Conservation (phyloP, 2,888 invertebrate species). For the Melinopterus prodromus region DNA sequence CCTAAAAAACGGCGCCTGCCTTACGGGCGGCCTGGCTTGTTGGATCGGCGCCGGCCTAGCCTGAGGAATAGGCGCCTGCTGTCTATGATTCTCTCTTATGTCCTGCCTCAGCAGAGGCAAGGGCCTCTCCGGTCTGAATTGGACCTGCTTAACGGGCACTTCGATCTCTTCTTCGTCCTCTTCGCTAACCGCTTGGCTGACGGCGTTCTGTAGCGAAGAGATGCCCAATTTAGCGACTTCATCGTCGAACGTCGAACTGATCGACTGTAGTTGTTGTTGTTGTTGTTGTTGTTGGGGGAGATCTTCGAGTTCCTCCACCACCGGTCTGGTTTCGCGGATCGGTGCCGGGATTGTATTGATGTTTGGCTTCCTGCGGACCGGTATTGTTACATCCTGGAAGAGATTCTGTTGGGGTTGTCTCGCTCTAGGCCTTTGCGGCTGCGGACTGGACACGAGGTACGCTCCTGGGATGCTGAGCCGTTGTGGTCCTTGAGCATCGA, state of each 20-base stretch:
- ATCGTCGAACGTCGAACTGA: constrained; percentile 49
- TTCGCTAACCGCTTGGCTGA: constrained; percentile 45
- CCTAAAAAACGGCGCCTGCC: constrained; percentile 37
- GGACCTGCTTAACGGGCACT: constrained; percentile 46
- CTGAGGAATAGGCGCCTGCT: constrained; percentile 38
- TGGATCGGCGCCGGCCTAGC: constrained; percentile 39
- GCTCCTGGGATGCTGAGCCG: constrained; percentile 74
- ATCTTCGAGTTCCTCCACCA: constrained; percentile 74
- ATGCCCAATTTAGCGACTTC: constrained; percentile 53
- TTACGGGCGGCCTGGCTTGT: constrained; percentile 35
- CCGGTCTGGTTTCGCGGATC: constrained; percentile 64
- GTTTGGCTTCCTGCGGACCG: constrained; percentile 56
- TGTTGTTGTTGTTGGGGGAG: constrained; percentile 52
- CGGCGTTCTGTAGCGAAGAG: constrained; percentile 47
- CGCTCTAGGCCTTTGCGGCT: constrained; percentile 58
- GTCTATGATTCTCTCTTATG: constrained; percentile 48
- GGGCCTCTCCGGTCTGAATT: constrained; percentile 56
- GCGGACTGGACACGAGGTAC: constrained; percentile 58
- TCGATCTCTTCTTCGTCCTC: constrained; percentile 37
- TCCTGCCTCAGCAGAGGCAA: constrained; percentile 54
- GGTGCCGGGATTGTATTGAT: constrained; percentile 54
- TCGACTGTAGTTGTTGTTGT: background rate
- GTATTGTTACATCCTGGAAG: constrained; percentile 59
- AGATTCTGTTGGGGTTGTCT: constrained; percentile 43
- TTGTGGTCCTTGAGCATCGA: constrained; percentile 66